Evolutionary conservation across 2,113 vertebrate species (phyloP), one percentile per base, ranked within the genome.

Genomic region (Urocolius indicus): DNA sequence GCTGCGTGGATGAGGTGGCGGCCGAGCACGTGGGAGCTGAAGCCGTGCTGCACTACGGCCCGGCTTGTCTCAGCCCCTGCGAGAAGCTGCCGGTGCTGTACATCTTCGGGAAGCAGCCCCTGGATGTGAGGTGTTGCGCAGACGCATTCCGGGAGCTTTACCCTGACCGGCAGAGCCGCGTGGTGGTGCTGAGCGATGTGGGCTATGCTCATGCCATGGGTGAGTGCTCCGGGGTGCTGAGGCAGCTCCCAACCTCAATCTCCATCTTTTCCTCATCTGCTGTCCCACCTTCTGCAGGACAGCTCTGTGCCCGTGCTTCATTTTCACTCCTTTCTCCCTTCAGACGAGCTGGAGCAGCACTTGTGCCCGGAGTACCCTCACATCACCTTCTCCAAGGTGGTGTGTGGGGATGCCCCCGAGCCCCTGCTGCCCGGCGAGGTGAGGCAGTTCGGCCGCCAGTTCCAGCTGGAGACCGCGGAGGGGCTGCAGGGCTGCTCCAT

Each of bases 1-100:
- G 99, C 98, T 99, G 99, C 38, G 99, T 99, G 94, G 99, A 99
- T 14, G 99, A 99, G 52, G 98, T 99, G 20, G 98, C 99, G 2
- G 99, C 99, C 0, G 98, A 99, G 59, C 99, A 99, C 6, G 98
- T 96, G 2, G 97, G 95, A 7, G 99, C 98, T 0, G 97, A 99
- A 85, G 98, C 98, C 16, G 97, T 99, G 16, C 96, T 99, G 68
- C 99, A 99, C 96, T 99, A 99, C 0, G 97, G 97, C 61, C 89
- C 97, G 3, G 96, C 99, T 26, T 99, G 99, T 93, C 98, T 99
- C 92, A 99, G 99, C 84, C 98, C 98, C 10, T 98, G 98, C 45
- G 69, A 91, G 10, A 96, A 98, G 30, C 97, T 99, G 16, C 99
- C 99, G 0, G 88, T 99, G 68, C 97, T 98, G 93, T 99, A 99